Evolutionary conservation across 2,797 vertebrate species (phyloP).

Genomic region (Takifugu ocellatus): DNA sequence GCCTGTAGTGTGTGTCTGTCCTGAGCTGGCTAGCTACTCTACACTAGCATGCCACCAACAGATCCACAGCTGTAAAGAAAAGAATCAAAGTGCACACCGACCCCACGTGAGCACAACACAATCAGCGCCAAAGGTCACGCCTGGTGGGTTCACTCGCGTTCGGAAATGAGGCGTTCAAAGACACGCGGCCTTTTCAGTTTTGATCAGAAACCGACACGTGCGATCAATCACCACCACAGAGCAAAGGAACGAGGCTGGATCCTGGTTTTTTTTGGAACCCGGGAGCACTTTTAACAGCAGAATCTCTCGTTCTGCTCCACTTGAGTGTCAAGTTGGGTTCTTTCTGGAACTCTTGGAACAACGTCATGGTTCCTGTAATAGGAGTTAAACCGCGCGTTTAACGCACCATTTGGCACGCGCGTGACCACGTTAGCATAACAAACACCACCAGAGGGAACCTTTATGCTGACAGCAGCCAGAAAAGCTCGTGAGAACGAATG

Average conservation of each 20-base stretch:
- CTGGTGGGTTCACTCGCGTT: background rate
- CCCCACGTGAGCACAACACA: background rate
- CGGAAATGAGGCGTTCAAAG: slow-evolving; percentile 1
- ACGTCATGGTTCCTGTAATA: too few relatives aligned
- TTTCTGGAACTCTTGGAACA: too few relatives aligned
- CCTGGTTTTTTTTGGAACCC: too few relatives aligned
- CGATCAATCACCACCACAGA: too few relatives aligned
- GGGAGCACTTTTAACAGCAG: too few relatives aligned
- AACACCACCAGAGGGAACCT: background rate
- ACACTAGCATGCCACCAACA: slow-evolving; percentile 5
- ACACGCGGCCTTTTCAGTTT: background rate
- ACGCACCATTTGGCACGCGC: too few relatives aligned
- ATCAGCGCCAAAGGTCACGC: background rate
- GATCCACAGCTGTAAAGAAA: background rate
- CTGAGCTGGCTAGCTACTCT: slow-evolving; percentile 46
- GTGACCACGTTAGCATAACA: too few relatives aligned
- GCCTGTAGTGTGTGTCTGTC: slow-evolving; percentile 56
- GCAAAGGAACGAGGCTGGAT: too few relatives aligned
- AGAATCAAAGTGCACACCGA: background rate
- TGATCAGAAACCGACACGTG: too few relatives aligned
- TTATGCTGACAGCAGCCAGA: background rate
- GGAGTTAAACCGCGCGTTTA: background rate
- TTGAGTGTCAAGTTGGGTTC: too few relatives aligned
- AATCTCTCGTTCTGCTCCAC: too few relatives aligned
- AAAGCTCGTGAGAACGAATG: background rate